Base-by-base conservation (phyloP, 2,113 vertebrate genomes). In the Ornithorhynchus anatinus region DNA sequence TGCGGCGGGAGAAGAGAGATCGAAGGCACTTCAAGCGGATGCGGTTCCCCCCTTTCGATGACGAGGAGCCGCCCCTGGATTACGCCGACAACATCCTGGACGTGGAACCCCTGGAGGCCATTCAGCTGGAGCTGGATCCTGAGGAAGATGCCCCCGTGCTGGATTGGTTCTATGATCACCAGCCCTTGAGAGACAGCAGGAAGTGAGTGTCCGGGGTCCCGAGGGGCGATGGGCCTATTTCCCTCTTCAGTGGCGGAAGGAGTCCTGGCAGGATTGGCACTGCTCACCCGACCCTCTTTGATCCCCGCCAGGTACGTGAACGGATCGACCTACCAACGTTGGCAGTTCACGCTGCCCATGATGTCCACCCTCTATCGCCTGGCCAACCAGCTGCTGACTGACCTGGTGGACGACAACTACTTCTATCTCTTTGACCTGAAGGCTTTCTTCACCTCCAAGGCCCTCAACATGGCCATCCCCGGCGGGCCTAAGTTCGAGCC, bases 311-410 rank as follows among this genome's bases (percentile, higher is more conserved):
- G 97, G 72, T 99, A 95, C 25, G 97, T 99, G 17, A 99, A 99
- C 0, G 98, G 98, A 31, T 97, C 96, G 37, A 99, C 98, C 0
- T 99, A 99, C 82, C 95, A 98, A 56, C 97, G 96, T 19, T 99
- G 97, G 98, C 98, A 99, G 88, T 99, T 99, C 86, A 97, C 97
- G 1, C 89, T 99, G 8, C 98, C 98, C 0, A 99, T 99, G 97
- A 99, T 99, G 98, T 99, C 98, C 48, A 99, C 98, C 0, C 91
- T 99, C n/a, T 99, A 99, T 79, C 96, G 98, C 10, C 75, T 99
- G 86, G 98, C 98, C 78, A 99, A 99, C 81, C 98, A 99, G 89
- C 94, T 99, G 54, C 90, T 99, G 70, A 99, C 98, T 1, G 98
- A 99, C 79, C 89, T 99, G 23, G 98, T 99, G 68, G 98, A 99